Percentiles rank a stretch among this genome's conserved stretches.
phyloP scores from a whole-genome alignment of 2,113 vertebrate genomes.

The Callorhinus ursinus region DNA sequence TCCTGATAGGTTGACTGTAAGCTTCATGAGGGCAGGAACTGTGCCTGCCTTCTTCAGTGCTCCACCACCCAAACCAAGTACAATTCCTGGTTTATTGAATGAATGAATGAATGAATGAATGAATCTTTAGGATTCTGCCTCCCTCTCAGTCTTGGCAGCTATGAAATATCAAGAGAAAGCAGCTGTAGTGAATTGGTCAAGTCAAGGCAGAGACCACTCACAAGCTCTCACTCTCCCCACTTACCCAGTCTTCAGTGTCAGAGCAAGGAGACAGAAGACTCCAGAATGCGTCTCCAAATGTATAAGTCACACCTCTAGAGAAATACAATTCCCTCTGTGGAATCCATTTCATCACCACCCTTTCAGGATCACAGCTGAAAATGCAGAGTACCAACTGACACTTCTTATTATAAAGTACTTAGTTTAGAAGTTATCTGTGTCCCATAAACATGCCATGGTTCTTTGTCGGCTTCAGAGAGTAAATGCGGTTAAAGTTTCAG shows the following conservation, averaged over 20 bases:
- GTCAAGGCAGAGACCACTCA: neutral
- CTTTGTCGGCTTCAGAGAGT: neutral
- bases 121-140: neutral
- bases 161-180: neutral
- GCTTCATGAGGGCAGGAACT: neutral
- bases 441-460: neutral
- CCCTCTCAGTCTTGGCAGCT: neutral
- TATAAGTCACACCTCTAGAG: neutral
- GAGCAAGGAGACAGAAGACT: neutral
- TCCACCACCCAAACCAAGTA: neutral
- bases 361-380: neutral
- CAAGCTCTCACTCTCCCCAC: neutral
- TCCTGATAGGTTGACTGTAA: neutral
- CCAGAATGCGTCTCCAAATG: neutral
- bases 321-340: neutral
- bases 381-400: neutral
- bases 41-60: neutral
- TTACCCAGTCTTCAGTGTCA: neutral
- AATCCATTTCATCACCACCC: neutral
- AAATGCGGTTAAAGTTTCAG: neutral
- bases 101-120: neutral
- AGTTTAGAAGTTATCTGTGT: conserved; percentile 3
- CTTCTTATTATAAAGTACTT: neutral
- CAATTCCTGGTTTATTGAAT: neutral
- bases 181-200: neutral